Evolutionary conservation across 2,797 vertebrate species (phyloP).

Genomic region (Chelon labrosus): DNA sequence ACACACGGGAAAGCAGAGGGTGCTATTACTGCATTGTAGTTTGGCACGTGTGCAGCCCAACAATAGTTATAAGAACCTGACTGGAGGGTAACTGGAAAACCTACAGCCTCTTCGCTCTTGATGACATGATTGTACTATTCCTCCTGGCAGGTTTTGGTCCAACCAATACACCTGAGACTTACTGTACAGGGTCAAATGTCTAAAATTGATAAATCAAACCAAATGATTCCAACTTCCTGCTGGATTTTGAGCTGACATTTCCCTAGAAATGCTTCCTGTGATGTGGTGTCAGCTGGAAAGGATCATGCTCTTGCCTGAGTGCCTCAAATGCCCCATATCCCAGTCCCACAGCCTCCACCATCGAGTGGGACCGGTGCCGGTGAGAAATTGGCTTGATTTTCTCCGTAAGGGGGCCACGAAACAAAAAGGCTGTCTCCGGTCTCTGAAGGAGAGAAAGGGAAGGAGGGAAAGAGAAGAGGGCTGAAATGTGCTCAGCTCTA

Average conservation of each 20-base stretch:
- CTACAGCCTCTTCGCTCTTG: slow-evolving; percentile 8
- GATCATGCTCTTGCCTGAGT: slow-evolving; percentile 9
- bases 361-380: slow-evolving; percentile 24
- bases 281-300: slow-evolving; percentile 22
- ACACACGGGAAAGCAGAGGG: slow-evolving; percentile 69
- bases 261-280: slow-evolving; percentile 19
- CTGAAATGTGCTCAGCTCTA: slow-evolving; percentile 35
- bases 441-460: slow-evolving; percentile 27
- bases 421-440: slow-evolving; percentile 42
- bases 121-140: slow-evolving; percentile 12
- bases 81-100: slow-evolving; percentile 23
- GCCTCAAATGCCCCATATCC: slow-evolving; percentile 14
- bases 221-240: slow-evolving; percentile 19
- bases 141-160: slow-evolving; percentile 10
- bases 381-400: slow-evolving; percentile 45
- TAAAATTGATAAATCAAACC: slow-evolving; percentile 12
- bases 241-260: slow-evolving; percentile 27
- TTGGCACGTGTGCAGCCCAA: slow-evolving; percentile 66
- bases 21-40: slow-evolving; percentile 65
- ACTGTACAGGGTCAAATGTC: not conserved
- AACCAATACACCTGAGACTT: slow-evolving; percentile 8
- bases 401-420: not conserved
- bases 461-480: slow-evolving; percentile 31
- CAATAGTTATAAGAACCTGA: slow-evolving; percentile 31
- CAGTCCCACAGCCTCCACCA: slow-evolving; percentile 23